Base-by-base conservation (phyloP, 2,888 invertebrate genomes). In the Thera obeliscata region DNA sequence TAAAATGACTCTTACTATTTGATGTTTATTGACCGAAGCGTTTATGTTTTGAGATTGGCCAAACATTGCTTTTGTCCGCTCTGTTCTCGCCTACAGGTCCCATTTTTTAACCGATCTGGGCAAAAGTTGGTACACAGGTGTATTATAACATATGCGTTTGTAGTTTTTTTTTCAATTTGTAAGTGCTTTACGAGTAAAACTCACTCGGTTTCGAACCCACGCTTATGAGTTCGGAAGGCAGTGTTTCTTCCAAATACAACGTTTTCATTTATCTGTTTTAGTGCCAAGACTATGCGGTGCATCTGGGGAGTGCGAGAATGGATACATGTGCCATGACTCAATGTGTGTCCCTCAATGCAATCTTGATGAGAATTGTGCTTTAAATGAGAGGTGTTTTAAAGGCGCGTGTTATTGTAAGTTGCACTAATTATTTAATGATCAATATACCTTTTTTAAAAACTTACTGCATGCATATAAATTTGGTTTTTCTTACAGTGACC, bases 351-450 rank as follows among this genome's bases (percentile, higher is more conserved):
- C 97, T 3, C 94, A 94, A 56, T 98, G 98, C 82, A 89, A 90
- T 48, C 92, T 88, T 12, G 98, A 98, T 85, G 96, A 96, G 78
- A 95, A 97, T 73, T 98, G 98, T 85, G 98, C 98, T 2, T 94
- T 96, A 69, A 98, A 98, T 83, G 98, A 98, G 89, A 97, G 97
- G 86, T 98, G 98, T 88, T 91, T 97, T 7, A 95, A 95, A 80
- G 97, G 96, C 74, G 96, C 95, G 79, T 98, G 98, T 85, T 95
- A 97, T 80, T 89, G 96, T 96, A 93, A 95, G 96, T 95, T 76
- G 70, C 43, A 61, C 36, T 63, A 11, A 46, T 54, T 12, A 38
- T n/a, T 2, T 57, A 7, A 36, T 22, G 57, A 43, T 70, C 61
- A 71, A 22, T 7, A 38, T 38, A 57, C 33, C 6, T 11, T 22